phyloP scores from a whole-genome alignment of 2,888 invertebrate species.

The Chesias legatella region DNA sequence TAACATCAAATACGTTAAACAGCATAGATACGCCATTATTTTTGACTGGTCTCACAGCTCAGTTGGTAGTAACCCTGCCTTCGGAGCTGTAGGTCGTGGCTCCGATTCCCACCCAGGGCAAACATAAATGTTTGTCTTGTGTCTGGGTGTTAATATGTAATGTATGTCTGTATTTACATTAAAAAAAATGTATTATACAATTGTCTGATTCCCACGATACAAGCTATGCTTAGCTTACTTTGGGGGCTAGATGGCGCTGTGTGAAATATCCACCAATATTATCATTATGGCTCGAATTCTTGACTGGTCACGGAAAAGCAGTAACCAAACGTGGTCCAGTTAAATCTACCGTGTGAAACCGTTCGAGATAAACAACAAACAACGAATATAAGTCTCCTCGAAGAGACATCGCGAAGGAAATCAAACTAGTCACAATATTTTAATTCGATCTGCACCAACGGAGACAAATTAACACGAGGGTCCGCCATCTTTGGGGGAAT shows the following conservation, averaged over 20 bases:
- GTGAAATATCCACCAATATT: no score
- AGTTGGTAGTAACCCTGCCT: no score
- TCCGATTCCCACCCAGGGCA: no score
- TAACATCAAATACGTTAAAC: slow-evolving; percentile 33
- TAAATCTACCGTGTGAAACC: slow-evolving; percentile 44
- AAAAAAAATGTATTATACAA: no score
- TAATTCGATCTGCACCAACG: slow-evolving; percentile 37
- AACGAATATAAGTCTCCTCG: slow-evolving; percentile 26
- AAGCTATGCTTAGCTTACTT: no score
- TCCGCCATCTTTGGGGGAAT: slow-evolving; percentile 40
- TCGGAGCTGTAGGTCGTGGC: no score
- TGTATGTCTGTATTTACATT: no score
- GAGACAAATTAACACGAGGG: slow-evolving; percentile 48
- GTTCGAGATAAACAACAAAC: slow-evolving; percentile 30
- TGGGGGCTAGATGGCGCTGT: no score
- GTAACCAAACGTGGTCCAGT: slow-evolving; percentile 37
- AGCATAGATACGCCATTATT: slow-evolving; percentile 30
- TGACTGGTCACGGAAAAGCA: slow-evolving; percentile 43
- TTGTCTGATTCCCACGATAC: no score
- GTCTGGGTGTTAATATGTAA: no score
- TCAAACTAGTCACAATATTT: slow-evolving; percentile 31
- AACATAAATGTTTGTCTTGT: no score
- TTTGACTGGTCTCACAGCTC: no score
- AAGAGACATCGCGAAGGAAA: slow-evolving; percentile 33
- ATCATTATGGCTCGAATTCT: slow-evolving; percentile 40